Base-by-base conservation (phyloP, 2,888 invertebrate genomes). In the Mimachlamys varia region DNA sequence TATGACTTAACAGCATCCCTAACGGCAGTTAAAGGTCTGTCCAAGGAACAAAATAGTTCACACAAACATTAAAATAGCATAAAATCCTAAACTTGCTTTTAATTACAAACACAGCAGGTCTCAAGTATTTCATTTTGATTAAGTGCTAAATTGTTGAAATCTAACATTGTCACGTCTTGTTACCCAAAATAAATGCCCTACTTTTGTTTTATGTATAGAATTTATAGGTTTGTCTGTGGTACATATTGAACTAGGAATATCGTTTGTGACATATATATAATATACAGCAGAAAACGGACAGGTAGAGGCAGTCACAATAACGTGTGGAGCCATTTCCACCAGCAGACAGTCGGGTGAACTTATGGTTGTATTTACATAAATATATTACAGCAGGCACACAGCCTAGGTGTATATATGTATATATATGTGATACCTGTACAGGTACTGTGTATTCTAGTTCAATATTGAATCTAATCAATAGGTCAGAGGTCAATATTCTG, bases 401-500 rank as follows among this genome's bases (percentile, higher is more conserved):
- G 1, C 7, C 62, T 22, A 22, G 62, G 62, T 62, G 62, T 22
- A 19, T 7, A 62, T 53, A 19, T 22, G n/a, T 19, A 22, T 62
- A 22, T 62, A 62, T 62, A n/a, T n/a, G n/a, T n/a, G n/a, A n/a
- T n/a, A 22, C 22, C 22, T 62, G 62, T 62, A 62, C 62, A 44
- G 44, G 44, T 44, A 44, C n/a, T 62, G 62, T 62, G 62, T 62
- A 7, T 53, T 19, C 53, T 53, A 53, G 53, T 22, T 62, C 62
- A 62, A 62, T 62, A 62, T n/a, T n/a, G 10, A 22, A 62, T 62
- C 62, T 62, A 62, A 62, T 62, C 62, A 62, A 62, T 62, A 62
- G 62, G 2, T 62, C 62, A 62, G n/a, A 62, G 62, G 62, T 62
- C 62, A 62, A 22, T 7, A 53, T 53, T 62, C 17, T n/a, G 62